phyloP scores from a whole-genome alignment of 2,797 vertebrate genomes.

The Cuculus canorus region DNA sequence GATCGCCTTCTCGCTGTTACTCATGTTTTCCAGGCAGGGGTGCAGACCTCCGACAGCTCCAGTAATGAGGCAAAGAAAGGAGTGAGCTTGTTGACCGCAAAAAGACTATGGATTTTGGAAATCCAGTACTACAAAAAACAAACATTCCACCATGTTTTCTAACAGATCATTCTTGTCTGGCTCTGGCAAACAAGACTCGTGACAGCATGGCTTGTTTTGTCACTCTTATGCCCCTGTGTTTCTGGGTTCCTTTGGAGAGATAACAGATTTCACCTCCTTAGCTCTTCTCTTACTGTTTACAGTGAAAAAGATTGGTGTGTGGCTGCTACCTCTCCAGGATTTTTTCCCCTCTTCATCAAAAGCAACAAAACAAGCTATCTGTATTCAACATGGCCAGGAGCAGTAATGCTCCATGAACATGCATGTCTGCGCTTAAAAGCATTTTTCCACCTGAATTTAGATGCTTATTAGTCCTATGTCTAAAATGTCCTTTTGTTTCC shows the following conservation, averaged over 20 bases:
- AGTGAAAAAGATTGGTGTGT: not conserved
- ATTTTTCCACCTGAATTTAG: not conserved
- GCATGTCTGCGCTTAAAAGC: not conserved
- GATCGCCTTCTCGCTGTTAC: not conserved
- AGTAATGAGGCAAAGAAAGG: constrained; percentile 22
- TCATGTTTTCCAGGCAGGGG: constrained; percentile 53
- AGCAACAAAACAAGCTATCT: not conserved
- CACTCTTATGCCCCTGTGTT: not conserved
- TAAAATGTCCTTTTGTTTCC: not conserved
- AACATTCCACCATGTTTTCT: not conserved
- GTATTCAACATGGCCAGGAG: not conserved
- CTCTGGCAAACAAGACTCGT: not conserved
- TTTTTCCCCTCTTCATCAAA: not conserved
- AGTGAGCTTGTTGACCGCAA: not conserved
- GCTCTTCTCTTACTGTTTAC: not conserved
- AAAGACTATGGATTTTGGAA: constrained; percentile 45
- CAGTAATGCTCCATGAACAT: not conserved
- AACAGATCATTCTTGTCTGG: constrained; percentile 12
- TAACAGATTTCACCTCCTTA: not conserved
- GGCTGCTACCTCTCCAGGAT: not conserved
- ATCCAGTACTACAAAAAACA: constrained; percentile 25
- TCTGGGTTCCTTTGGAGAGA: constrained; percentile 14
- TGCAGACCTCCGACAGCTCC: constrained; percentile 48
- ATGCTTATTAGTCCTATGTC: not conserved
- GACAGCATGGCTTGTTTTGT: not conserved